Percentiles rank a stretch among this genome's conserved stretches.
These are phyloP conservation scores for Leptosomus discolor DNA, from an alignment of 2,113 vertebrate genomes.

Conservation along the genomic window DNA sequence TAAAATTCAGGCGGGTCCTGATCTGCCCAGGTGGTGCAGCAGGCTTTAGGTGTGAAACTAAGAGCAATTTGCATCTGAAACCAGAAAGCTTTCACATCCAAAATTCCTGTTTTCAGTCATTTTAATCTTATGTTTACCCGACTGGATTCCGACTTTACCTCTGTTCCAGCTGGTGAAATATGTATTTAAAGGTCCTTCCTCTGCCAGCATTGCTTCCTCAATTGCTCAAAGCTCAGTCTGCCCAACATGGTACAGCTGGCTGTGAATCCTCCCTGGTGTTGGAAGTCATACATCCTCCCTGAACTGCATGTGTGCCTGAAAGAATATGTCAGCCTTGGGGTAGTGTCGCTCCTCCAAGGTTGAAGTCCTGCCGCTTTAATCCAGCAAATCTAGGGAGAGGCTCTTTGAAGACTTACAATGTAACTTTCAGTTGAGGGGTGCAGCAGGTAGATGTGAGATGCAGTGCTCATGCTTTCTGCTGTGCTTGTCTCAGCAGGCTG, in stretches of 20 bases:
- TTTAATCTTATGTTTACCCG: background rate
- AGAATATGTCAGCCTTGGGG: background rate
- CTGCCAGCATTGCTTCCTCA: background rate
- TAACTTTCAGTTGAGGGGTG: background rate
- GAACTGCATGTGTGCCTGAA: rapidly evolving
- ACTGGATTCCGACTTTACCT: background rate
- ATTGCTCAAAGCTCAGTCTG: background rate
- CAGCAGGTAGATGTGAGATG: background rate
- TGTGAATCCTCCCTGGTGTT: background rate
- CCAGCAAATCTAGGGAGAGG: background rate
- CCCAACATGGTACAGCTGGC: background rate
- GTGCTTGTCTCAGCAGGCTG: background rate
- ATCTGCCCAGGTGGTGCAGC: background rate
- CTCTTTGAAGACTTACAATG: background rate
- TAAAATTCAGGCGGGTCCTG: background rate
- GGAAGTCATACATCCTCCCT: background rate
- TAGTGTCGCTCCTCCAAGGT: background rate
- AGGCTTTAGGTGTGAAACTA: background rate
- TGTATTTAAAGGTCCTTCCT: background rate
- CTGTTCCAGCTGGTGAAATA: background rate
- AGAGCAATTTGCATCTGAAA: background rate
- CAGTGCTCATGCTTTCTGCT: background rate
- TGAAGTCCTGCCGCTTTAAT: background rate
- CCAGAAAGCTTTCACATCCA: background rate
- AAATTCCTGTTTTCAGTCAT: background rate